These are phyloP conservation scores for Kryptopterus vitreolus DNA, from an alignment of 2,797 vertebrate species.

Conservation along the genomic window DNA sequence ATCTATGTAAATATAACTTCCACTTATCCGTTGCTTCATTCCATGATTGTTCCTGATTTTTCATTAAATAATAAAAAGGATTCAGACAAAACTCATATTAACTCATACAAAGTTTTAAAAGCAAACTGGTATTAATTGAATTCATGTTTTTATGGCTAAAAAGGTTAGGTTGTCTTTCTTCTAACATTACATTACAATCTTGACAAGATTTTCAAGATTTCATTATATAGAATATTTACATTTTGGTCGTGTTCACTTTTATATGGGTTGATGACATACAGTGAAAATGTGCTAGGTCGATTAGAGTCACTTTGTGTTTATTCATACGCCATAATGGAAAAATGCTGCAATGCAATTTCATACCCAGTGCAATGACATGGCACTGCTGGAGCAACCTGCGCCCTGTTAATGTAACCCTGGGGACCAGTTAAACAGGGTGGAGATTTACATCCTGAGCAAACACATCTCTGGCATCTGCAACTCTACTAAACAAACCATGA, in stretches of 20 bases:
- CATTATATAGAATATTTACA: not conserved
- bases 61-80: too few relatives aligned
- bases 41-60: too few relatives aligned
- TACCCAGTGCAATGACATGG: slow-evolving; percentile 38
- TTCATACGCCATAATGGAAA: slow-evolving; percentile 31
- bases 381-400: slow-evolving; percentile 32
- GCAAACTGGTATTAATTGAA: not conserved
- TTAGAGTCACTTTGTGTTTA: not conserved
- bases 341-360: slow-evolving; percentile 42
- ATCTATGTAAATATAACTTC: not conserved
- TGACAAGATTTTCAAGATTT: not conserved
- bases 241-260: slow-evolving; percentile 17
- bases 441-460: slow-evolving; percentile 45
- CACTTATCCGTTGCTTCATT: too few relatives aligned
- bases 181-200: not conserved
- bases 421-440: slow-evolving; percentile 30
- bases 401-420: slow-evolving; percentile 31
- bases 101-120: not conserved
- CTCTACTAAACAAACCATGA: slow-evolving; percentile 25
- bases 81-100: not conserved
- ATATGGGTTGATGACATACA: slow-evolving; percentile 11
- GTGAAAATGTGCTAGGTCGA: slow-evolving; percentile 10
- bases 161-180: not conserved
- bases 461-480: slow-evolving; percentile 18
- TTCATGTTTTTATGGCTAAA: not conserved